Base-by-base conservation (phyloP, 2,113 vertebrate genomes). In the Ceratotherium simum region DNA sequence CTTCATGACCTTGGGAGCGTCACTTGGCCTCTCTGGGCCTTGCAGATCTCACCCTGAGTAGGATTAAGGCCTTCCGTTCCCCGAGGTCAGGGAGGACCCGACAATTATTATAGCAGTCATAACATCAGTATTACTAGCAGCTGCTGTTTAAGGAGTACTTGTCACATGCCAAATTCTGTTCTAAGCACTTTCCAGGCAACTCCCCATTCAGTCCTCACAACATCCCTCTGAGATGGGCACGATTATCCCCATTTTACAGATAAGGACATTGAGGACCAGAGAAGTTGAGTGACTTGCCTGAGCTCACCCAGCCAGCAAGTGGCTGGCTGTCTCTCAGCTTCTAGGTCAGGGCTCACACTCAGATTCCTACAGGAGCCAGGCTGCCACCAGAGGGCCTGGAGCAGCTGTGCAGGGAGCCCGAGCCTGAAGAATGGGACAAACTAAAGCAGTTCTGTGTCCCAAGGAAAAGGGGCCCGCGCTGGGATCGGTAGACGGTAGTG, bases 271-370 rank as follows among this genome's bases (percentile, higher is more conserved):
- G 84, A 80, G 42, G 82, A 73, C 21, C 36, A 67, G 79, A 97
- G 67, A 82, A 42, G 36, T 46, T 70, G 91, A 94, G 5, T 18
- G 29, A 46, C 31, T 72, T 95, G 54, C 76, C n/a, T 82, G 16
- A 92, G 56, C 51, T 80, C 36, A 18, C 46, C 51, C 72, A 72
- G 46, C 51, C 10, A 10, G 69, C 29, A 87, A 39, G n/a, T 18
- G 29, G 29, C 31, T 54, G 14, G 29, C 31, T 54, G 14, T 54
- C 51, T 56, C 62, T 39, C 31, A 33, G 23, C 67, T 33, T 46
- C 73, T 46, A n/a, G 36, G 27, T 65, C 16, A 1, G n/a, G 75
- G 51, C 36, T 84, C 69, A 2, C 0, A 1, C 36, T 51, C 8
- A 27, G 20, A 7, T 73, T 64, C 62, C 31, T 48, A 1, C 6